phyloP scores from a whole-genome alignment of 2,113 vertebrate genomes.

The Callospermophilus lateralis region DNA sequence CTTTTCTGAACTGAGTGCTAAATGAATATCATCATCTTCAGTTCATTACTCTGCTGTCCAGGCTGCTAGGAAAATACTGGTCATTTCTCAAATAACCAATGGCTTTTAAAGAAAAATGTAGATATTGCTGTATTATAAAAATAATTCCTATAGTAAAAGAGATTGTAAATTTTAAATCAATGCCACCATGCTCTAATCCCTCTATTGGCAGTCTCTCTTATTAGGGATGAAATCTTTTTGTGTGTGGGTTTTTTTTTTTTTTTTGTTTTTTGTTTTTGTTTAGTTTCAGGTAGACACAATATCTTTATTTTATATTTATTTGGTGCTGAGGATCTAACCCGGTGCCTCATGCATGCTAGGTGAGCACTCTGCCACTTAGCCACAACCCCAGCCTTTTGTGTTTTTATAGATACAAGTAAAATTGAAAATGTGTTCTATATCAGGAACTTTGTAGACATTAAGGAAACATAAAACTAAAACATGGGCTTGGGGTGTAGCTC shows the following conservation, averaged over 20 bases:
- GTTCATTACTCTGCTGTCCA: not conserved
- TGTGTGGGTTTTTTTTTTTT: not conserved
- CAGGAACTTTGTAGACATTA: not conserved
- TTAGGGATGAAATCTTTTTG: not conserved
- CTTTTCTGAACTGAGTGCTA: not conserved
- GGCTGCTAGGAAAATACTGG: slow-evolving; percentile 34
- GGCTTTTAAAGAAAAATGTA: not conserved
- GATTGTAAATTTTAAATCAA: not conserved
- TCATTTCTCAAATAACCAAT: slow-evolving; percentile 27
- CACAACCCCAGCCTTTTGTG: too few species aligned
- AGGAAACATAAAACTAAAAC: not conserved
- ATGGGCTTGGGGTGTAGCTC: too few species aligned
- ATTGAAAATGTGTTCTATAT: not conserved
- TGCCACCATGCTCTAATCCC: too few species aligned
- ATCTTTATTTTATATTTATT: too few species aligned
- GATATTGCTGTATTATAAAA: not conserved
- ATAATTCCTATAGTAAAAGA: not conserved
- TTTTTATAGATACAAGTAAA: not conserved
- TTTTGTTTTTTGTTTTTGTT: too few species aligned
- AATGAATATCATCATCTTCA: not conserved
- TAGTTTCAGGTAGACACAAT: too few species aligned
- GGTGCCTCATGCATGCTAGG: too few species aligned
- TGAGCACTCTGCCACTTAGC: too few species aligned
- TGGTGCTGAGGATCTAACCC: too few species aligned
- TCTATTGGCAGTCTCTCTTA: not conserved